Base-by-base conservation (phyloP, 2,888 invertebrate species). In the Zaprionus bogoriensis region DNA sequence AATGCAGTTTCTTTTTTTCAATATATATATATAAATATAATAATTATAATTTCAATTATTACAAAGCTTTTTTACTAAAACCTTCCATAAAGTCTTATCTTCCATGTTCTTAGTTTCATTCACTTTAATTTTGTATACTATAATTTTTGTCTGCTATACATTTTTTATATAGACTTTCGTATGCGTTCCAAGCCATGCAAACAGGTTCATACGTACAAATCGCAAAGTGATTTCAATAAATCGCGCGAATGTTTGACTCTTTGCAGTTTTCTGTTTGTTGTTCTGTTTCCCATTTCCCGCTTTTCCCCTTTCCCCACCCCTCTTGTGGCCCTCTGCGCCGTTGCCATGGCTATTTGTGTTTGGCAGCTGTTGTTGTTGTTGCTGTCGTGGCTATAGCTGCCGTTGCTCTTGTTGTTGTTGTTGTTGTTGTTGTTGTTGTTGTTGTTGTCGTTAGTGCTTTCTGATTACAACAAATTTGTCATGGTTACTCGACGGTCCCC, bases 391-490 rank as follows among this genome's bases (percentile, higher is more conserved):
- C 5, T 38, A 62, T 38, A n/a, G n/a, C 27, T 39, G 50, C 14
- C 32, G 32, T 14, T 32, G 32, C 30, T 41, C 27, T 25, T 53
- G 61, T 3, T 51, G 55, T n/a, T 28, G 60, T 25, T 25, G 57
- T 19, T 30, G 48, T 10, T 53, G 54, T 7, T 12, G 28, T 7
- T 38, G 66, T 38, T 44, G 53, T 6, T 51, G 57, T 6, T 36
- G 54, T 22, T 59, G 69, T 52, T 72, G 58, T 73, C 54, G 72
- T 72, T 70, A 72, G 77, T 76, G 76, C 64, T 67, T 74, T 73
- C 77, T 68, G 76, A 76, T 72, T 73, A 68, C 74, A 68, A 68
- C 74, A 65, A 64, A 74, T 77, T 77, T 73, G 77, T 77, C 74
- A 68, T 77, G 74, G 74, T 65, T 74, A 62, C 67, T 36, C 44